These are phyloP conservation scores for Macrostomum lignano DNA, from an alignment of 1,140 invertebrate species.

Conservation along the genomic window DNA sequence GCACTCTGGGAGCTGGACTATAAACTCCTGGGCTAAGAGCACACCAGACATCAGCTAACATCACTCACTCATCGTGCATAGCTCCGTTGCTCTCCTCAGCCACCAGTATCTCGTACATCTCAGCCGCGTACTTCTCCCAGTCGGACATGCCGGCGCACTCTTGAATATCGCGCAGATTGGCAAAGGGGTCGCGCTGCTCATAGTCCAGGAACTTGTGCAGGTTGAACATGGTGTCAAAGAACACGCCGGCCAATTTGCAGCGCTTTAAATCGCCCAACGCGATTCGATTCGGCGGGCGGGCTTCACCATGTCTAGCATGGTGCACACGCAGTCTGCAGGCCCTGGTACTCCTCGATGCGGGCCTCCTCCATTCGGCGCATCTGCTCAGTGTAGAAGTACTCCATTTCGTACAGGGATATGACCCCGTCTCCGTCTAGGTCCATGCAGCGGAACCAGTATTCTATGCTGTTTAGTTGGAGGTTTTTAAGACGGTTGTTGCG, in stretches of 20 bases:
- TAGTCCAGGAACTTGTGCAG: constrained; percentile 93
- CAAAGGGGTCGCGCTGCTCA: constrained; percentile 31
- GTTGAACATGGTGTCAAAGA: constrained; percentile 98
- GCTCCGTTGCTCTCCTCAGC: constrained; percentile 80
- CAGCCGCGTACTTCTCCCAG: constrained; percentile 88
- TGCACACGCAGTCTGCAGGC: constrained; percentile 73
- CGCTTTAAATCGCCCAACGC: constrained; percentile 60
- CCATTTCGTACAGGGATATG: constrained; percentile 88
- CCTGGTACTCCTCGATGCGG: constrained; percentile 68
- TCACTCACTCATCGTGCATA: too few relatives aligned
- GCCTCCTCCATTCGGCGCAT: constrained; percentile 80
- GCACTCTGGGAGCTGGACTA: too few relatives aligned
- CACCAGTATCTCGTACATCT: constrained; percentile 79
- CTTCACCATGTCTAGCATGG: constrained; percentile 72
- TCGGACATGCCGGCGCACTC: constrained; percentile 47
- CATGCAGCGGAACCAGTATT: constrained; percentile 58
- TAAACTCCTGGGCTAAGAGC: too few relatives aligned
- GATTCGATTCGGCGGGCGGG: constrained; percentile 39
- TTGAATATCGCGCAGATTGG: constrained; percentile 3
- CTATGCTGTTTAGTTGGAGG: constrained; percentile 21
- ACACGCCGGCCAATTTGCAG: constrained; percentile 78
- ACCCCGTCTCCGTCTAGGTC: constrained; percentile 90
- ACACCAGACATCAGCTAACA: too few relatives aligned
- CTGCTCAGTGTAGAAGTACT: constrained; percentile 96
- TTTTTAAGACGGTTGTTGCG: too few relatives aligned